Base-by-base conservation (phyloP, 2,113 vertebrate species). In the Dascyllus trimaculatus region DNA sequence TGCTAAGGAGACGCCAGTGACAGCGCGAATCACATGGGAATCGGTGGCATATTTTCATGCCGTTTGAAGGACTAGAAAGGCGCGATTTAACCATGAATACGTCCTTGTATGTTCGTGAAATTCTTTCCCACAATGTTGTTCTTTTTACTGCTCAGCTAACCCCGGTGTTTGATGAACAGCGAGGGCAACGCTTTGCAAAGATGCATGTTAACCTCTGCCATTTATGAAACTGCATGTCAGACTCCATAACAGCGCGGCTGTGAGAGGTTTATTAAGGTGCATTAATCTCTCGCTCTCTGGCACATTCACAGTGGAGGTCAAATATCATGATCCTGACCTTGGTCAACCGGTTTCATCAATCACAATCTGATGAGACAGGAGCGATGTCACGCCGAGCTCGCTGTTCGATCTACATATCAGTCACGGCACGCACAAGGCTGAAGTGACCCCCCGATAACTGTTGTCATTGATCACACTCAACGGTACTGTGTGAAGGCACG, bases 211-310 rank as follows among this genome's bases (percentile, higher is more conserved):
- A 89, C 90, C 92, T 90, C 70, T 79, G 83, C 53, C 86, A 58
- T 71, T 79, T 52, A 35, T 71, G 63, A 71, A 75, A 83, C 59
- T 46, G 40, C 52, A 43, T 57, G 83, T 88, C 87, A 81, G 72
- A 38, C 71, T 73, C 61, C 62, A 80, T 79, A 80, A 86, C 75
- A 14, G 43, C 24, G 13, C 2, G 15, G 81, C 71, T 56, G 38
- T 75, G 90, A 90, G 83, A 54, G 83, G 63, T 91, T 90, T 91
- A 88, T 92, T 85, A 89, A 85, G 56, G 68, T 22, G 78, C 90
- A 89, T 93, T 91, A 84, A 88, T 10, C 74, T 62, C 62, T 24
- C 59, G 62, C 64, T 9, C 46, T 21, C 67, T 61, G 62, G 70
- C 71, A 52, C 80, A 45, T 84, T 88, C 76, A 67, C 64, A 18